These are phyloP conservation scores for Paramormyrops hopkinsi DNA, from an alignment of 2,797 vertebrate species.

Conservation along the genomic window DNA sequence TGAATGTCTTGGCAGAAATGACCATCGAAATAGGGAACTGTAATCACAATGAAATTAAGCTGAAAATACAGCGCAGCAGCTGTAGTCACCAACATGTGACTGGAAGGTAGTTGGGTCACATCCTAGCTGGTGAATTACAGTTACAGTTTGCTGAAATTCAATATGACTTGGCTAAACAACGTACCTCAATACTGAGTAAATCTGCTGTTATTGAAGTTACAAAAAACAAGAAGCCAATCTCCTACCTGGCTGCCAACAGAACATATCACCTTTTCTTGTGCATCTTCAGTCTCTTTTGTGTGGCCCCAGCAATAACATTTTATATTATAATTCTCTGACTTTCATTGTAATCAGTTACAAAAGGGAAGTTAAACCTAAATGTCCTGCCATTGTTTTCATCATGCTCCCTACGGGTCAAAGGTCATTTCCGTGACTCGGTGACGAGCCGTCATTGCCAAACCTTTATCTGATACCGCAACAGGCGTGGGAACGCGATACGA, in stretches of 20 bases:
- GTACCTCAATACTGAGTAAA: neutral
- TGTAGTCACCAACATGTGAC: neutral
- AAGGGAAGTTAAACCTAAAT: neutral
- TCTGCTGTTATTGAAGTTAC: neutral
- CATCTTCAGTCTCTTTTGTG: neutral
- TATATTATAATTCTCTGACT: neutral
- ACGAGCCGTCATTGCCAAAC: neutral
- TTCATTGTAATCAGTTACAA: neutral
- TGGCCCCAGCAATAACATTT: neutral
- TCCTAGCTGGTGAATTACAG: neutral
- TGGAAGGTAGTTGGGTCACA: neutral
- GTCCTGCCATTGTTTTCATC: neutral
- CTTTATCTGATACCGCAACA: neutral
- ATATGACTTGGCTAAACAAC: neutral
- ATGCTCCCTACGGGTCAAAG: neutral
- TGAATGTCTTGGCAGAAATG: neutral
- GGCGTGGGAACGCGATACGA: neutral
- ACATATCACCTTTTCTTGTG: neutral
- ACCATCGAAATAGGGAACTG: neutral
- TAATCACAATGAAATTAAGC: neutral
- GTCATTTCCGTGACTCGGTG: neutral
- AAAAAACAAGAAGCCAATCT: neutral
- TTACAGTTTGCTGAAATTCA: neutral
- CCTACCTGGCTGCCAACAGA: neutral
- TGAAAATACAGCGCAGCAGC: neutral